Conservation (phyloP, 92 coral and sea anemone species). For the Heteractis magnifica region DNA sequence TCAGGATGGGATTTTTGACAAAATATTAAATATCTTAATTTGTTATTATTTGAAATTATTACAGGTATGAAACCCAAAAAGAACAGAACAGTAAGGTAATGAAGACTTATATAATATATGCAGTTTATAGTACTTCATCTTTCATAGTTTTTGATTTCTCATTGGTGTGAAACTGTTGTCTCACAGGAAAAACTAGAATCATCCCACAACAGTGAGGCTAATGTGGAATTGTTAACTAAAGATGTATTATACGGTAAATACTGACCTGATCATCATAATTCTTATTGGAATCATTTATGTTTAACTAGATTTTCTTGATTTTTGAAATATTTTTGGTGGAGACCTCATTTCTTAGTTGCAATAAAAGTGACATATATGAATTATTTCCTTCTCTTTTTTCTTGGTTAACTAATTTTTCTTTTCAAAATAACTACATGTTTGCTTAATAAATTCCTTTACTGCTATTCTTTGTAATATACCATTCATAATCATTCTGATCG, state of each 20-base stretch:
- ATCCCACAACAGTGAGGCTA: not conserved
- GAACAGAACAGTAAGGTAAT: not conserved
- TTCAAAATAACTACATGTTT: no score
- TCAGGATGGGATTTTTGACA: no score
- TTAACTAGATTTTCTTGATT: not conserved
- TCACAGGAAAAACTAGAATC: not conserved
- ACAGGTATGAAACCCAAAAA: constrained; percentile 8
- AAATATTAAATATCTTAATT: no score
- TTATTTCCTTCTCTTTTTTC: no score
- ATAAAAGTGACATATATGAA: no score
- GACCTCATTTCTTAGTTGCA: no score
- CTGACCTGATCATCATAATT: not conserved
- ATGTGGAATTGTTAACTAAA: not conserved
- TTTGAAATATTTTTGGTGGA: not conserved
- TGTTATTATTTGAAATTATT: not conserved
- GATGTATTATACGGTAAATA: constrained; percentile 14
- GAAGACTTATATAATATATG: not conserved
- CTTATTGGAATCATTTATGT: not conserved
- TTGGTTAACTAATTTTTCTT: no score
- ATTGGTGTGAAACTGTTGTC: not conserved
- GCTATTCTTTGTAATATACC: no score
- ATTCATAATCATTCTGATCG: not conserved
- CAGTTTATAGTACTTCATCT: not conserved
- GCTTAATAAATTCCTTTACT: no score
- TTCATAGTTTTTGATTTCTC: not conserved